These are phyloP conservation scores for Typhlichthys subterraneus DNA, from an alignment of 2,797 vertebrate species.

Conservation along the genomic window DNA sequence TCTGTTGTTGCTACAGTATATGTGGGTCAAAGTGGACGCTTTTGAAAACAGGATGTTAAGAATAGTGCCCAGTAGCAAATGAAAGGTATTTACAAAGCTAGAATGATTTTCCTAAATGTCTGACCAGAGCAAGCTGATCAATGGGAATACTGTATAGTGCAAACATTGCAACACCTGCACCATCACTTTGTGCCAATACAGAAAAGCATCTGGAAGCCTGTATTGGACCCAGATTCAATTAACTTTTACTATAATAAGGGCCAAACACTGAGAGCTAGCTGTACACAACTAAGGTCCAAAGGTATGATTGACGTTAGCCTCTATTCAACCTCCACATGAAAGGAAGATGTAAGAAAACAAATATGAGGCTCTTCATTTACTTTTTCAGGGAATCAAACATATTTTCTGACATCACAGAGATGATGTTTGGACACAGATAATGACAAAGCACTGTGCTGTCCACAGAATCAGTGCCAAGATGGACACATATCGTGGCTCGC, in stretches of 20 bases:
- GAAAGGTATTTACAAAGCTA: conserved; percentile 78
- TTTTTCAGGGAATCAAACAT: conserved; percentile 14
- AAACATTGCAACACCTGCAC: conserved; percentile 77
- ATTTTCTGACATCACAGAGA: conserved; percentile 44
- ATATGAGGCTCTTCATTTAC: conserved; percentile 53
- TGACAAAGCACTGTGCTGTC: conserved; percentile 43
- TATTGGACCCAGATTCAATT: conserved; percentile 79
- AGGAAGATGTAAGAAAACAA: conserved; percentile 75
- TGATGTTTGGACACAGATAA: conserved; percentile 40
- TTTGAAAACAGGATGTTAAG: conserved; percentile 79
- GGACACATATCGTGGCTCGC: conserved; percentile 65
- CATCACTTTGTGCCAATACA: conserved; percentile 72
- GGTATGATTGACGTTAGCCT: conserved; percentile 74
- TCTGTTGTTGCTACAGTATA: conserved; percentile 67
- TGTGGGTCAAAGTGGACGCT: conserved; percentile 82
- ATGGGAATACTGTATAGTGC: conserved; percentile 75
- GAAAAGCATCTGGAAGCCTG: conserved; percentile 71
- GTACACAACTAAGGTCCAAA: conserved; percentile 70
- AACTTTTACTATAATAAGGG: conserved; percentile 82
- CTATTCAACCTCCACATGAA: conserved; percentile 72
- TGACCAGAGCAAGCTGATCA: conserved; percentile 75
- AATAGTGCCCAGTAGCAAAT: conserved; percentile 75
- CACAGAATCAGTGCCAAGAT: conserved; percentile 46
- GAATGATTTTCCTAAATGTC: conserved; percentile 71
- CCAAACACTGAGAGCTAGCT: conserved; percentile 69